Evolutionary conservation across 1,140 invertebrate species (phyloP), one percentile per base, ranked within the genome.

Genomic region (Xylocopa sonorina): DNA sequence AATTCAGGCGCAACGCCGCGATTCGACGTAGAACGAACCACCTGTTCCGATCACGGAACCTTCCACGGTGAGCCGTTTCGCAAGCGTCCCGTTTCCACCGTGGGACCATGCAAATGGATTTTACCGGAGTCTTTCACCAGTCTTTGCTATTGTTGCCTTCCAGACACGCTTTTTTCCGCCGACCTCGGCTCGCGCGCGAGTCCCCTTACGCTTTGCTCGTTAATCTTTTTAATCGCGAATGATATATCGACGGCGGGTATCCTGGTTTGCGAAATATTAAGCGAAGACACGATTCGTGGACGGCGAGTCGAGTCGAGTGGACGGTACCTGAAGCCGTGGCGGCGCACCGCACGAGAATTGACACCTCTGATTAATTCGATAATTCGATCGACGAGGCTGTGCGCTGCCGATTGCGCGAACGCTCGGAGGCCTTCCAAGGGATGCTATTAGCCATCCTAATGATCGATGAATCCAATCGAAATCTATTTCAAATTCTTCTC

Each of bases 71-170:
- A 51, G 29, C 27, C 55, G 75, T 85, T 85, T 78, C 62, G 83
- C 64, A 86, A 85, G 57, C 18, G 55, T 60, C n/a, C 51, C 50
- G 50, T 58, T 51, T 78, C 66, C 69, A 85, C 66, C 80, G 76
- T 86, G 84, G 74, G 83, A 86, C 62, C 80, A 74, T 79, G 60
- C 66, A 50, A 66, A 71, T 71, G 48, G 34, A 80, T 74, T 80
- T 80, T 55, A 62, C 63, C 51, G 63, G 67, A 58, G 43, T 73
- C 67, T 72, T 68, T 78, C 75, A 78, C 74, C 57, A 57, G n/a
- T n/a, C 82, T 43, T 74, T 46, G 24, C 76, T 29, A 48, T 75
- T 83, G 63, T 80, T 64, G n/a, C 10, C 29, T 46, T 27, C 48
- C 12, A 7, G n/a, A n/a, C n/a, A n/a, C n/a, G 51, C 38, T 46